Evolutionary conservation across 2,113 vertebrate species (phyloP).

Genomic region (Cinclus cinclus): DNA sequence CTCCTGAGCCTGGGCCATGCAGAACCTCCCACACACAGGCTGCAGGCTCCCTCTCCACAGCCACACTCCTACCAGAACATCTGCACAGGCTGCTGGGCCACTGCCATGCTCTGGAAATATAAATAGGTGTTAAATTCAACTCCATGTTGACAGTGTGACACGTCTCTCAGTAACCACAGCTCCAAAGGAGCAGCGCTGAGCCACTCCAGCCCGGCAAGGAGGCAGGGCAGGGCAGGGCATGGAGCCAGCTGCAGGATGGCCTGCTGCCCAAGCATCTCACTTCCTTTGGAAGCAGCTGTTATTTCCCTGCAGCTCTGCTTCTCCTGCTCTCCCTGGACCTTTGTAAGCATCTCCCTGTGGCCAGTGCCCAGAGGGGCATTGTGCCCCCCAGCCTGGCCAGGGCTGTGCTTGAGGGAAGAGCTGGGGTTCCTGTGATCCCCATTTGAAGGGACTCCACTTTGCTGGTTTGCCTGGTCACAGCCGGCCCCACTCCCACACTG

Average conservation of each 20-base stretch:
- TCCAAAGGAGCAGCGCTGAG: conserved; percentile 28
- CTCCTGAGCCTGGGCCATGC: neutral
- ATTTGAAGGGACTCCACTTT: neutral
- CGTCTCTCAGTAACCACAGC: conserved; percentile 47
- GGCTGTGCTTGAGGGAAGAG: neutral
- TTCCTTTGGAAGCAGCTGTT: conserved; percentile 40
- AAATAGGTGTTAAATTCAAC: conserved; percentile 45
- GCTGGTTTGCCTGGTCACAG: neutral
- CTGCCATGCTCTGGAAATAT: conserved; percentile 18
- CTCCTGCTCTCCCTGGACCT: conserved; percentile 17
- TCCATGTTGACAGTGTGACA: conserved; percentile 46
- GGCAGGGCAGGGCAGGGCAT: neutral
- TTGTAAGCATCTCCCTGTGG: neutral
- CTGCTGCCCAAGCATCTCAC: conserved; percentile 14
- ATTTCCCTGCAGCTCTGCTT: conserved; percentile 26
- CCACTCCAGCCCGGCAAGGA: neutral
- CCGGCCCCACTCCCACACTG: no score
- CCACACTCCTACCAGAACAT: conserved; percentile 17
- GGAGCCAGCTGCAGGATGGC: conserved; percentile 4
- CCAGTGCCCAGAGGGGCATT: neutral
- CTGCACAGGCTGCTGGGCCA: conserved; percentile 19
- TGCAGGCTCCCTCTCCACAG: neutral
- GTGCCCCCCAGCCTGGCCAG: conserved; percentile 25
- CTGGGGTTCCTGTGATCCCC: neutral
- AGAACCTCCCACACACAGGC: neutral